A percentile compares a stretch with the other conserved stretches of the same genome.
Evolutionary conservation across 1,140 invertebrate genomes (phyloP).

Genomic region (Lerema accius): DNA sequence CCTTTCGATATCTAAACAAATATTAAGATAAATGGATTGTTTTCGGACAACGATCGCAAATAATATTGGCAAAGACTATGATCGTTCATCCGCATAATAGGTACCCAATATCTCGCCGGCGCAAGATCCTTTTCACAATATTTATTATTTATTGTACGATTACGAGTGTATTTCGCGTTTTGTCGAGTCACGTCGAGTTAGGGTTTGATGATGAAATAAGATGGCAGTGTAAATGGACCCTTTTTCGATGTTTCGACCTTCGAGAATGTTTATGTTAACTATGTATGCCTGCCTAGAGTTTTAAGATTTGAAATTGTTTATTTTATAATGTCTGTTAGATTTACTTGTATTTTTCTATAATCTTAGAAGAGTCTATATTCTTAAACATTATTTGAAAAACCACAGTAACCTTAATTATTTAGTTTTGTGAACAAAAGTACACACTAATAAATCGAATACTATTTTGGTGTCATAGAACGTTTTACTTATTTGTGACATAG

Average conservation of each 20-base stretch:
- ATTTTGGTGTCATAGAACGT: too few relatives aligned
- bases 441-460: too few relatives aligned
- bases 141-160: conserved; percentile 47
- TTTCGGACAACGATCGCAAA: conserved; percentile 32
- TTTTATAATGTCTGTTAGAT: too few relatives aligned
- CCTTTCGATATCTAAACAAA: too few relatives aligned
- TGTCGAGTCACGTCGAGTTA: conserved; percentile 50
- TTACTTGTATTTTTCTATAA: too few relatives aligned
- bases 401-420: too few relatives aligned
- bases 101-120: conserved; percentile 41
- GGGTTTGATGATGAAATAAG: conserved; percentile 3
- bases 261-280: neutral
- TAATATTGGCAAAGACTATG: conserved; percentile 43
- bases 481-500: too few relatives aligned
- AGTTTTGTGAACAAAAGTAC: too few relatives aligned
- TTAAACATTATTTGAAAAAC: too few relatives aligned
- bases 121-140: conserved; percentile 42
- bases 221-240: conserved; percentile 1
- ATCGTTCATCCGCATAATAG: conserved; percentile 44
- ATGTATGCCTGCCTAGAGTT: too few relatives aligned
- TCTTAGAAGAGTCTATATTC: too few relatives aligned
- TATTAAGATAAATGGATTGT: conserved; percentile 31
- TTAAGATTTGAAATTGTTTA: too few relatives aligned
- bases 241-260: neutral
- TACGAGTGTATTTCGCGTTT: conserved; percentile 40